phyloP scores from a whole-genome alignment of 2,888 invertebrate genomes.

The Alloplasta piceator region DNA sequence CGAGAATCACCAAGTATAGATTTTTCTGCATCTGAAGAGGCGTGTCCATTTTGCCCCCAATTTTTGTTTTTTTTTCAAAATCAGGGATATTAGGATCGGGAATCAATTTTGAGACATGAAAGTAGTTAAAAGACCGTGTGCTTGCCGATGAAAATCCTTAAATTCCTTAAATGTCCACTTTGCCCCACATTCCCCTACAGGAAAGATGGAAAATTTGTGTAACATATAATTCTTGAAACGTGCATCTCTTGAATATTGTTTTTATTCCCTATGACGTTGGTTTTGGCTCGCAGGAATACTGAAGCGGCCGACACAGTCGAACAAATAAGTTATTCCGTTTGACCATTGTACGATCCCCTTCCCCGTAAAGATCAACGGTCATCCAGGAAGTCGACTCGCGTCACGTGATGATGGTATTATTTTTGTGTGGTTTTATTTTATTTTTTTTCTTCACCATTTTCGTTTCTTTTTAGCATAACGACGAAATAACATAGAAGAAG shows the following conservation, averaged over 20 bases:
- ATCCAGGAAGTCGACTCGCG: constrained; percentile 67
- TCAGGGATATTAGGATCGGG: too few species aligned
- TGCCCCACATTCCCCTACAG: too few species aligned
- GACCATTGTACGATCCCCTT: constrained; percentile 37
- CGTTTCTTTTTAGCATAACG: constrained; percentile 26
- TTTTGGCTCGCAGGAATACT: constrained; percentile 15
- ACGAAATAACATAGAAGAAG: constrained; percentile 21
- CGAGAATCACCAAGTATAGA: too few species aligned
- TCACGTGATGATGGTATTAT: constrained; percentile 59
- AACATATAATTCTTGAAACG: too few species aligned
- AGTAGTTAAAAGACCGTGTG: too few species aligned
- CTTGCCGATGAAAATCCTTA: too few species aligned
- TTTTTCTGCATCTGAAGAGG: too few species aligned
- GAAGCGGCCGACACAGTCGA: not conserved
- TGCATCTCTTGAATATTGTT: not conserved
- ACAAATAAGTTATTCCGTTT: constrained; percentile 56
- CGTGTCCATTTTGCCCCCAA: too few species aligned
- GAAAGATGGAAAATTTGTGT: too few species aligned
- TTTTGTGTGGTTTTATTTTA: constrained; percentile 32
- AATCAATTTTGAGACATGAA: too few species aligned
- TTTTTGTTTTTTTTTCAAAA: too few species aligned
- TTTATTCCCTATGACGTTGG: not conserved
- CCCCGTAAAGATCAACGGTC: constrained; percentile 66
- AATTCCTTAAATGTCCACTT: too few species aligned
- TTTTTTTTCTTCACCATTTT: constrained; percentile 6